Base-by-base conservation (phyloP, 2,797 vertebrate genomes). In the Luscinia luscinia region DNA sequence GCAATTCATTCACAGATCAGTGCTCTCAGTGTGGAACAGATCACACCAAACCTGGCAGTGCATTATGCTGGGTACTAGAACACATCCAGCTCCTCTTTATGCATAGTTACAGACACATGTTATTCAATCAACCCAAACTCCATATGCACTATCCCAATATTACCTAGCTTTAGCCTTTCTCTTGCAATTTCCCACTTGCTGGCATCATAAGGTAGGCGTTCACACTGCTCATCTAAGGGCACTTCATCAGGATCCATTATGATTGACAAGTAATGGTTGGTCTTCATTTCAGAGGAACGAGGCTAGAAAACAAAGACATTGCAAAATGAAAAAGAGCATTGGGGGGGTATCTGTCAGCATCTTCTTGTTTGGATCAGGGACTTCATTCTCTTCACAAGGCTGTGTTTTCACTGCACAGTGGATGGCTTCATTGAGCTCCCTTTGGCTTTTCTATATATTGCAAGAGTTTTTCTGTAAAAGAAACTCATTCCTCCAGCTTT, bases 111-210 rank as follows among this genome's bases (percentile, higher is more conserved):
- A 55, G 49, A 11, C 26, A 26, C 27, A 17, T 40, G 22, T 78
- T 17, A 18, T 15, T 70, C 64, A 64, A 6, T 32, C 38, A 52
- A 12, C 27, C 38, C 58, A 48, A 90, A 64, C 17, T 48, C 40
- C 13, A 21, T 1, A 0, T 4, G 13, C 81, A 46, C 8, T 7
- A 18, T 18, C 22, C 49, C 43, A 84, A 34, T 48, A 15, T 95
- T 98, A 99, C 99, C 99, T 94, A 99, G 96, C 96, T 99, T 98
- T 62, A 99, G 98, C 69, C 98, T 98, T 94, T 99, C 99, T 24
- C 98, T 97, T 28, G 99, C 99, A 74, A 99, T 99, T 97, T 99
- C 99, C 99, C 99, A 99, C 89, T 98, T 99, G 97, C 96, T 98
- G 90, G 98, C 98, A 72, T 99, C 98, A 4, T 99, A 99, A 27